These are phyloP conservation scores for Lottia gigantea DNA, from an alignment of 2,888 invertebrate species.

Conservation along the genomic window DNA sequence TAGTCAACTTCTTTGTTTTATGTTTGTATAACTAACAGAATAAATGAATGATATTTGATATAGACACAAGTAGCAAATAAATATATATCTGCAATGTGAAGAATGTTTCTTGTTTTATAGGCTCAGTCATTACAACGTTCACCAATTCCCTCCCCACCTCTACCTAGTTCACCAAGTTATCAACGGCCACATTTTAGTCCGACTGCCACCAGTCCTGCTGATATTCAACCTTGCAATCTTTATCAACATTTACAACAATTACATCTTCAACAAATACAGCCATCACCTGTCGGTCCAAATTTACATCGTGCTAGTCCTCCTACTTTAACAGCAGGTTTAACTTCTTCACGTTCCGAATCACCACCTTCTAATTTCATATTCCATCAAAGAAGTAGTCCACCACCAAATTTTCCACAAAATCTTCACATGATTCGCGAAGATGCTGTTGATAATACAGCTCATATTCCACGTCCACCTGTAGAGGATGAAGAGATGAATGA, in stretches of 20 bases:
- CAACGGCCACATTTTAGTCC: constrained; percentile 53
- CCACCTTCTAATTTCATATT: constrained; percentile 14
- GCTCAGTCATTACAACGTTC: constrained; percentile 38
- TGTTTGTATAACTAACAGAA: too few relatives aligned
- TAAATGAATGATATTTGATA: too few relatives aligned
- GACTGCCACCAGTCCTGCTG: constrained; percentile 34
- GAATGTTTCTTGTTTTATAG: constrained; percentile 4
- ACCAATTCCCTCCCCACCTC: constrained; percentile 54
- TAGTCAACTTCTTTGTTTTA: too few relatives aligned
- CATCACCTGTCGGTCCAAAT: constrained; percentile 23
- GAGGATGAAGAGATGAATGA: constrained; percentile 34
- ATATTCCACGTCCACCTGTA: constrained; percentile 14
- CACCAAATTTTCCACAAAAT: constrained; percentile 65
- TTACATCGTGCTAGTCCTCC: constrained; percentile 25
- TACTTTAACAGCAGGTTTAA: constrained; percentile 17
- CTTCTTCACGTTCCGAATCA: constrained; percentile 3
- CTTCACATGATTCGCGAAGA: constrained; percentile 68
- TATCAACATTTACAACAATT: constrained; percentile 69
- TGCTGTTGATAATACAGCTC: constrained; percentile 40
- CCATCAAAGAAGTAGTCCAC: constrained; percentile 55
- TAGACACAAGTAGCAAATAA: too few relatives aligned
- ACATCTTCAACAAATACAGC: constrained; percentile 61
- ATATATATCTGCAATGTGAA: too few relatives aligned
- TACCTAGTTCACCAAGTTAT: constrained; percentile 48
- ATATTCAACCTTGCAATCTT: constrained; percentile 64